phyloP scores from a whole-genome alignment of 2,797 vertebrate species.

The Girardinus metallicus region DNA sequence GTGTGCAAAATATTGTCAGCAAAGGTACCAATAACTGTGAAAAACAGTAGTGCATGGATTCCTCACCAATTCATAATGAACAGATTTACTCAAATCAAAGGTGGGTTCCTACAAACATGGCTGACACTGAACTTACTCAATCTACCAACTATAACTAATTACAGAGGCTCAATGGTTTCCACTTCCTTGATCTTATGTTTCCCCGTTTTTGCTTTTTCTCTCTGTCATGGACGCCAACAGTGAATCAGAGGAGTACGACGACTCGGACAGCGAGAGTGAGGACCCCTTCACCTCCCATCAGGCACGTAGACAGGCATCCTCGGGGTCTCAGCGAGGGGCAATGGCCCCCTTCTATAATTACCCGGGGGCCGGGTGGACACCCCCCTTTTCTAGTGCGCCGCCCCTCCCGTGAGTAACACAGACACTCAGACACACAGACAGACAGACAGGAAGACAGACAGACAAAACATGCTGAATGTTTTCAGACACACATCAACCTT shows the following conservation, averaged over 20 bases:
- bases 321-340: constrained; percentile 86
- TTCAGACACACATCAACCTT: constrained; percentile 20
- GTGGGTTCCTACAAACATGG: background rate
- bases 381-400: constrained; percentile 88
- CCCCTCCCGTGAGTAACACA: constrained; percentile 88
- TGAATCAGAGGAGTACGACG: constrained; percentile 85
- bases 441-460: constrained; percentile 80
- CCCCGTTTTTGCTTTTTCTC: constrained; percentile 32
- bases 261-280: constrained; percentile 88
- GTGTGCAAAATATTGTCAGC: background rate
- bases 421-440: constrained; percentile 83
- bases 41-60: background rate
- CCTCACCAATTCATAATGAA: background rate
- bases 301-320: constrained; percentile 87
- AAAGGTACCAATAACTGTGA: background rate
- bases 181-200: constrained; percentile 29
- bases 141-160: background rate
- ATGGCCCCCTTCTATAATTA: constrained; percentile 89
- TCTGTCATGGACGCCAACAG: constrained; percentile 66
- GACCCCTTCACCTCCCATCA: constrained; percentile 89
- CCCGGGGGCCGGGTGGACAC: constrained; percentile 86
- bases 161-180: background rate
- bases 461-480: constrained; percentile 65
- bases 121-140: too few relatives aligned
- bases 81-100: background rate